Evolutionary conservation across 2,888 invertebrate species (phyloP).

Genomic region (Campoletis raptor): DNA sequence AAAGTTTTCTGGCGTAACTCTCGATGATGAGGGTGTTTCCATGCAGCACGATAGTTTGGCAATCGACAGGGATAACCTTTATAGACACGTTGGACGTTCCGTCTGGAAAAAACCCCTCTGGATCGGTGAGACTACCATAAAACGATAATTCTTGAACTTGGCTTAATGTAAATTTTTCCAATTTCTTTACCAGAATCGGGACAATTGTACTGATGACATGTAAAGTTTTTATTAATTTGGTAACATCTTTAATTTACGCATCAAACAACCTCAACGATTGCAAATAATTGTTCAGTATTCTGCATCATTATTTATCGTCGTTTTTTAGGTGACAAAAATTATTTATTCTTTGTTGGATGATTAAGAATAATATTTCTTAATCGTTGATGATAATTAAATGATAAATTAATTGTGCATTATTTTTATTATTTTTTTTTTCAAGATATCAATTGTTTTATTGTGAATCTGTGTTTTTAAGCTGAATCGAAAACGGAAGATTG

Average conservation of each 20-base stretch:
- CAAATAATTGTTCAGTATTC: no score
- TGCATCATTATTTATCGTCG: not conserved
- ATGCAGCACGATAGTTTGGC: slow-evolving; percentile 77
- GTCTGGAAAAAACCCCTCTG: slow-evolving; percentile 82
- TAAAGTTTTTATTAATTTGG: no score
- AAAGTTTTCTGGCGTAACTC: slow-evolving; percentile 75
- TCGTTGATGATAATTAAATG: not conserved
- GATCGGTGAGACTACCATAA: slow-evolving; percentile 81
- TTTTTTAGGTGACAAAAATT: not conserved
- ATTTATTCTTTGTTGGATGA: not conserved
- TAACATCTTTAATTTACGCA: not conserved
- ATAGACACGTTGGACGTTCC: slow-evolving; percentile 75
- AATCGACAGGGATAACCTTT: slow-evolving; percentile 75
- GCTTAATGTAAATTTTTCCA: no score
- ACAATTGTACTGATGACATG: no score
- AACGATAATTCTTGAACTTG: not conserved
- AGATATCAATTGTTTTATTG: slow-evolving; percentile 3
- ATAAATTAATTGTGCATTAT: not conserved
- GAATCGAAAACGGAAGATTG: slow-evolving; percentile 81
- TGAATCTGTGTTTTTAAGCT: slow-evolving; percentile 74
- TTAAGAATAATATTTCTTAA: not conserved
- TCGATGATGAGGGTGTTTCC: slow-evolving; percentile 74
- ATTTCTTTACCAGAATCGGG: no score
- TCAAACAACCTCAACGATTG: no score
- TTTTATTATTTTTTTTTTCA: not conserved